Percentiles rank a stretch among this genome's conserved stretches.
Evolutionary conservation across 2,888 invertebrate species (phyloP).

Genomic region (Nasonia oneida): DNA sequence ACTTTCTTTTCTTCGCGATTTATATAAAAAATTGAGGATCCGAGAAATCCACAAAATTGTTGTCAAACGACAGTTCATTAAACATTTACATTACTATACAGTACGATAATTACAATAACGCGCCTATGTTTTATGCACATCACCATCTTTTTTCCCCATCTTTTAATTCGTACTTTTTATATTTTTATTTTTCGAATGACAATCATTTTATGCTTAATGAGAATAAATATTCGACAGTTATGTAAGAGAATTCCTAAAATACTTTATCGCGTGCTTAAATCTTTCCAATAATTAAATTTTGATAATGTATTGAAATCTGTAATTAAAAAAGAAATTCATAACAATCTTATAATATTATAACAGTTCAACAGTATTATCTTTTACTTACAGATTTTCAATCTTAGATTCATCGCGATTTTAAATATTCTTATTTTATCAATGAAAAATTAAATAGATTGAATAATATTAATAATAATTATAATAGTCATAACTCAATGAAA

Average conservation of each 20-base stretch:
- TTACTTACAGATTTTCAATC: slow-evolving; percentile 43
- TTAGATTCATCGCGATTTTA: slow-evolving; percentile 27
- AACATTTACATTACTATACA: slow-evolving; percentile 55
- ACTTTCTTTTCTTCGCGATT: slow-evolving; percentile 33
- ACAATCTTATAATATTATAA: slow-evolving; percentile 46
- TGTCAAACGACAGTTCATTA: slow-evolving; percentile 26
- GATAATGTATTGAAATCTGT: slow-evolving; percentile 26
- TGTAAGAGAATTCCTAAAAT: slow-evolving; percentile 26
- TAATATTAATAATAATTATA: slow-evolving; percentile 26
- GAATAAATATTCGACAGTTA: slow-evolving; percentile 52
- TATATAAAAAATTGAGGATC: slow-evolving; percentile 33
- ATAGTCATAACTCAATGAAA: slow-evolving; percentile 33
- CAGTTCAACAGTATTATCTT: slow-evolving; percentile 26
- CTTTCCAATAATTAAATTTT: slow-evolving; percentile 22
- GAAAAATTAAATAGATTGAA: slow-evolving; percentile 41
- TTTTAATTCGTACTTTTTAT: slow-evolving; percentile 7
- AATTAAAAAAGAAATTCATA: slow-evolving; percentile 41
- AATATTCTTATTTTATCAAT: slow-evolving; percentile 43
- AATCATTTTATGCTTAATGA: slow-evolving; percentile 44
- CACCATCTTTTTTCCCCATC: slow-evolving; percentile 3
- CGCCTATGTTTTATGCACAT: slow-evolving; percentile 39
- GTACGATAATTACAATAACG: slow-evolving; percentile 55
- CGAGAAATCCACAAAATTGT: neutral
- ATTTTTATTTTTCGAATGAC: slow-evolving; percentile 46
- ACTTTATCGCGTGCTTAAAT: slow-evolving; percentile 26